These are phyloP conservation scores for Hyperoodon ampullatus DNA, from an alignment of 2,113 vertebrate genomes.

Conservation along the genomic window DNA sequence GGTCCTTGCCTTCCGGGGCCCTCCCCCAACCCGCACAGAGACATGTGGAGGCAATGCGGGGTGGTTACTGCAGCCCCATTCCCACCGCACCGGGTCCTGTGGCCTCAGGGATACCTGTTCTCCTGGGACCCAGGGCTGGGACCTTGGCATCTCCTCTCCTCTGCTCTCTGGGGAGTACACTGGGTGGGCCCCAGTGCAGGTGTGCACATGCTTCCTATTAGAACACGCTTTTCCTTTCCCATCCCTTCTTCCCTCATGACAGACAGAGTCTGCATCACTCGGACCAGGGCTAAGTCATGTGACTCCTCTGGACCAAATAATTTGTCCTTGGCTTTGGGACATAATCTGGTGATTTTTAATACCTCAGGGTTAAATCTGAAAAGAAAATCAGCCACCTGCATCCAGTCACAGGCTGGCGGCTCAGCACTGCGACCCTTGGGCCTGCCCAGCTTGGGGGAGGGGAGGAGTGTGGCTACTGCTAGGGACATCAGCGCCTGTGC, in stretches of 20 bases:
- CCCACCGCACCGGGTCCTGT: background rate
- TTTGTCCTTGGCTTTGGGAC: background rate
- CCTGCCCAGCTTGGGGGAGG: background rate
- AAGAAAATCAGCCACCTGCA: background rate
- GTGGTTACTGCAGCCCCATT: background rate
- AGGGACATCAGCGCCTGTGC: background rate
- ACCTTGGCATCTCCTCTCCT: background rate
- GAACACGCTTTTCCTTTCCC: background rate
- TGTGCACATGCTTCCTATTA: background rate
- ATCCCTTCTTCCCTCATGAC: background rate
- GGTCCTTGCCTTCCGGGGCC: background rate
- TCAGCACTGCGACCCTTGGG: background rate
- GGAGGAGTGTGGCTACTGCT: background rate
- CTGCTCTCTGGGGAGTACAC: background rate
- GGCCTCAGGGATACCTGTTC: background rate
- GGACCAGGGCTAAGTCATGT: background rate
- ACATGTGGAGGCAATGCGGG: background rate
- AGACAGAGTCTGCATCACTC: background rate
- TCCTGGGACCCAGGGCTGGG: background rate
- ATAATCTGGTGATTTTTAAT: background rate
- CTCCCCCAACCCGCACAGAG: background rate
- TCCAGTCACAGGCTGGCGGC: background rate
- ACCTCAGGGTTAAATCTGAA: background rate
- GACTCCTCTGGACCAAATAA: background rate
- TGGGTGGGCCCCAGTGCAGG: background rate